Percentiles rank a stretch among this genome's conserved stretches.
These are phyloP conservation scores for Coregonus suidteri DNA, from an alignment of 2,797 vertebrate genomes.

Conservation along the genomic window DNA sequence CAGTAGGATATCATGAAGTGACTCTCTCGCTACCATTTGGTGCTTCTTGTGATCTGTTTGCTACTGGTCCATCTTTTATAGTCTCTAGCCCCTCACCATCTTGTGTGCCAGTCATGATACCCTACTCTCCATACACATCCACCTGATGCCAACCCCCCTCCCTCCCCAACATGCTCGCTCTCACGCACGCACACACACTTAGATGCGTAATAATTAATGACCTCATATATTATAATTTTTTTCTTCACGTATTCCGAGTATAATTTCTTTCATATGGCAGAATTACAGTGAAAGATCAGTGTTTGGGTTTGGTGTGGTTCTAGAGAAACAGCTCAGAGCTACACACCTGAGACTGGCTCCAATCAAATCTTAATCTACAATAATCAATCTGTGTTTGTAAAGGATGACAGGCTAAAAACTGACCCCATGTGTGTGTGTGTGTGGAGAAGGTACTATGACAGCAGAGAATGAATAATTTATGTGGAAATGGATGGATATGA, in stretches of 20 bases:
- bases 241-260: constrained; percentile 43
- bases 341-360: background rate
- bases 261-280: constrained; percentile 44
- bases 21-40: background rate
- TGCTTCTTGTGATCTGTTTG: background rate
- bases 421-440: background rate
- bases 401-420: background rate
- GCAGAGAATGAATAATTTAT: background rate
- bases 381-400: background rate
- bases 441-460: too few species aligned
- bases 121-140: constrained; percentile 29
- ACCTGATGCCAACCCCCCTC: constrained; percentile 20
- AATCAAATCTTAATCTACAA: background rate
- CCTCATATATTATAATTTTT: background rate
- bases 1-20: background rate
- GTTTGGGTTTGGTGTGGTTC: background rate
- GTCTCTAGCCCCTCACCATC: constrained; percentile 21
- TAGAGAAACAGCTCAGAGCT: constrained; percentile 1
- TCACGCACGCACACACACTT: constrained; percentile 27
- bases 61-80: constrained; percentile 55
- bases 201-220: constrained; percentile 49
- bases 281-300: constrained; percentile 21
- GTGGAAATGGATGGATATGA: background rate
- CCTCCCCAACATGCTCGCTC: constrained; percentile 7
- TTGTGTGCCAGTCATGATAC: constrained; percentile 40